Percentiles rank a stretch among this genome's conserved stretches.
Conservation (phyloP, 92 coral and sea anemone genomes). For the Hydrozoanthus gracilis region DNA sequence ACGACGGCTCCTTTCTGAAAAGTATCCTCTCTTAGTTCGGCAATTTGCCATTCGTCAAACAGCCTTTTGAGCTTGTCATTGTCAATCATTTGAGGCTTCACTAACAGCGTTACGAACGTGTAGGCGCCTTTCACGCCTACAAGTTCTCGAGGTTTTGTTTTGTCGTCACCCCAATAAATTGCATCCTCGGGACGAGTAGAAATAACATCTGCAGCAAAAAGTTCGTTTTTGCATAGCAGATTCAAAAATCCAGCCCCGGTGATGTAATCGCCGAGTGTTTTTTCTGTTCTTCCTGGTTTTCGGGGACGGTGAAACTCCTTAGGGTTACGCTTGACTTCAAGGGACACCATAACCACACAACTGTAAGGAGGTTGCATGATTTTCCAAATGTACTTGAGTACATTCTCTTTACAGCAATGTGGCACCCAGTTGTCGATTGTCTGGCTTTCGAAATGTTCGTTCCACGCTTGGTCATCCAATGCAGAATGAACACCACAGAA, state of each 20-base stretch:
- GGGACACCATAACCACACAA: slow-evolving; percentile 13
- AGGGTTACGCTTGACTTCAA: background rate
- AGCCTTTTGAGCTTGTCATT: background rate
- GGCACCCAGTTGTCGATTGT: background rate
- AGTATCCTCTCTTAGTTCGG: background rate
- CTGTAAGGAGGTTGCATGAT: background rate
- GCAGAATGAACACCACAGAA: slow-evolving; percentile 13
- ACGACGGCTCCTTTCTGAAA: background rate
- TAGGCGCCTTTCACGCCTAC: background rate
- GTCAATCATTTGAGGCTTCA: background rate
- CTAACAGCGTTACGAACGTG: background rate
- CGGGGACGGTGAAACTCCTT: too few species aligned
- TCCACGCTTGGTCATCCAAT: background rate
- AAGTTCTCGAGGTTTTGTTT: background rate
- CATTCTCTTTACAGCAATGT: slow-evolving; percentile 24
- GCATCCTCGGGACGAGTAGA: background rate
- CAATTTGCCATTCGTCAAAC: background rate
- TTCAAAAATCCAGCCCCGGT: background rate
- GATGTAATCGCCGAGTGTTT: slow-evolving; percentile 1
- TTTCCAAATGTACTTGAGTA: slow-evolving; percentile 5
- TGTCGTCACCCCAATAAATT: background rate
- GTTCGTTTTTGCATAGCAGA: background rate
- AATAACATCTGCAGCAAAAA: background rate
- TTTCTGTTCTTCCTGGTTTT: background rate
- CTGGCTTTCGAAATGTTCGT: background rate